A percentile compares a stretch with the other conserved stretches of the same genome.
phyloP scores from a whole-genome alignment of 2,797 vertebrate species.

The Ptychobarbus kaznakovi region DNA sequence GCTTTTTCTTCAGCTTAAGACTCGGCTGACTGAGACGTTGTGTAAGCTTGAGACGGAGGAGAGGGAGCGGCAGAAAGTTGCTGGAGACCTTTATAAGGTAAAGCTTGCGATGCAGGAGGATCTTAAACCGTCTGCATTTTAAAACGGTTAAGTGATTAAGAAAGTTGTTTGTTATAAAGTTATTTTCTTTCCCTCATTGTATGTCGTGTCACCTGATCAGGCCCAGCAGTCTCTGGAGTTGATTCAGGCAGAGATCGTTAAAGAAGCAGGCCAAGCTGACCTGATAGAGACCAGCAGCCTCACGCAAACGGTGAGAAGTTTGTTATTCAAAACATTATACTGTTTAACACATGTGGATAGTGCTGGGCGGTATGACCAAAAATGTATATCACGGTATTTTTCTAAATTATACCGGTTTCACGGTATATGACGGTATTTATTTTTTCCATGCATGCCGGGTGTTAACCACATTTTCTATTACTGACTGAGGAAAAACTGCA shows the following conservation, averaged over 20 bases:
- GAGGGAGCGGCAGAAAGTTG: conserved; percentile 88
- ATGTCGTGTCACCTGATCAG: conserved; percentile 67
- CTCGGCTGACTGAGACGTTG: conserved; percentile 87
- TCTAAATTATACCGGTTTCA: too few relatives aligned
- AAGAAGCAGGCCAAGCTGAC: conserved; percentile 81
- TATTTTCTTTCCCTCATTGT: not conserved
- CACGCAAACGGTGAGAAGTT: conserved; percentile 82
- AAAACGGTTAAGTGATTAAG: not conserved
- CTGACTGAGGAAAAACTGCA: too few relatives aligned
- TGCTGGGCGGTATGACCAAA: too few relatives aligned
- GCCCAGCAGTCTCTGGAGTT: conserved; percentile 93
- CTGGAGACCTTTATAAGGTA: conserved; percentile 88
- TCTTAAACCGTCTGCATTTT: not conserved
- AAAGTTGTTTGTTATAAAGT: not conserved
- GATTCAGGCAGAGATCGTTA: conserved; percentile 91
- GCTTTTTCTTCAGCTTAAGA: conserved; percentile 86
- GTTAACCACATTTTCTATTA: too few relatives aligned
- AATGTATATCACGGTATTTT: too few relatives aligned
- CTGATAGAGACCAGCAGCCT: conserved; percentile 90
- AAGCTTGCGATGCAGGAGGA: not conserved
- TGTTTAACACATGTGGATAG: not conserved
- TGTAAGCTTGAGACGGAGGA: conserved; percentile 89
- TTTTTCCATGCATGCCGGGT: too few relatives aligned
- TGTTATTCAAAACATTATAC: not conserved
- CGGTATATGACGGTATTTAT: too few relatives aligned